Evolutionary conservation across 1,140 invertebrate genomes (phyloP).

Genomic region (Apis dorsata): DNA sequence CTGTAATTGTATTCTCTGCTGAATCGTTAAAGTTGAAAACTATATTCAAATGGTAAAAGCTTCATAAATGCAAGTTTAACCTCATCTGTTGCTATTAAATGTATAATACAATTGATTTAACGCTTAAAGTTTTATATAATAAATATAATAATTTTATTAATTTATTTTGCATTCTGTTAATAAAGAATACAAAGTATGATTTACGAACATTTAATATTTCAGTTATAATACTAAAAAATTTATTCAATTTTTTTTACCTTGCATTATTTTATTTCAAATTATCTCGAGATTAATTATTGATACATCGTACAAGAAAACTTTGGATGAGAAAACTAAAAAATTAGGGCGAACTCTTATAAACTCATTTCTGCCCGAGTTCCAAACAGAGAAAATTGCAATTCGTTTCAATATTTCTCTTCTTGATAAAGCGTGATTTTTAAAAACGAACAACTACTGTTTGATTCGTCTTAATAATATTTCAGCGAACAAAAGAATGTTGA

Average conservation of each 20-base stretch:
- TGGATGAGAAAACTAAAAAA: neutral
- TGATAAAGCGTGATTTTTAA: conserved; percentile 26
- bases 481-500: conserved; percentile 39
- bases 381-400: neutral
- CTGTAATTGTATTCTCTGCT: no score
- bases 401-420: conserved; percentile 17
- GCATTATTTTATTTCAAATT: neutral
- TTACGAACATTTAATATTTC: neutral
- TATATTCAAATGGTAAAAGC: no score
- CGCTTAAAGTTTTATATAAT: neutral
- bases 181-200: neutral
- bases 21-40: no score
- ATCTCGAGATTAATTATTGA: neutral
- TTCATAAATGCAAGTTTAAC: no score
- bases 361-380: no score
- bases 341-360: neutral
- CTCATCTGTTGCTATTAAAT: no score
- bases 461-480: conserved; percentile 25
- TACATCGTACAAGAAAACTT: neutral
- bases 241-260: neutral
- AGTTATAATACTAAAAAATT: neutral
- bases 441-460: conserved; percentile 15
- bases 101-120: no score
- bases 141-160: neutral
- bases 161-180: no score